Percentiles rank a stretch among this genome's conserved stretches.
Evolutionary conservation across 1,140 invertebrate species (phyloP).

Genomic region (Diachasmimorpha longicaudata): DNA sequence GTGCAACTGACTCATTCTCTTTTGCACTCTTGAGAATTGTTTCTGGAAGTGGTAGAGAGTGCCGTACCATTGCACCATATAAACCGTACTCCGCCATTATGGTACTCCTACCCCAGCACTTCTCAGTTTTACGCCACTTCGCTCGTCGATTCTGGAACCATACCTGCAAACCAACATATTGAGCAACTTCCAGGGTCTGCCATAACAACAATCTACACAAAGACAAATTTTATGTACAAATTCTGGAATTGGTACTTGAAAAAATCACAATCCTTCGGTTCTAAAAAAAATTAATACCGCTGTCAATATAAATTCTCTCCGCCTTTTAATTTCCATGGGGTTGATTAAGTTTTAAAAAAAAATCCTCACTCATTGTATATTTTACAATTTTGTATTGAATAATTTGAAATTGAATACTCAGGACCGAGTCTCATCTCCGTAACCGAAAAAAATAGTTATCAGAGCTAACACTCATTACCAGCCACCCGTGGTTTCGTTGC

Average conservation of each 20-base stretch:
- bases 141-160: constrained; percentile 99
- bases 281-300: too few relatives aligned
- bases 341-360: too few relatives aligned
- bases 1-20: constrained; percentile 93
- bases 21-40: constrained; percentile 96
- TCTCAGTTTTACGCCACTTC: constrained; percentile 99
- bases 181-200: background rate
- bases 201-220: background rate
- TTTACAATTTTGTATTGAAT: too few relatives aligned
- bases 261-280: too few relatives aligned
- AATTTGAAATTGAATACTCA: too few relatives aligned
- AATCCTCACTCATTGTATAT: too few relatives aligned
- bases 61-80: constrained; percentile 98
- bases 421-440: too few relatives aligned
- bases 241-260: too few relatives aligned
- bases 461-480: background rate
- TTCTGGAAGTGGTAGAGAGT: constrained; percentile 95
- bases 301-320: too few relatives aligned
- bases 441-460: background rate
- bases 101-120: constrained; percentile 98
- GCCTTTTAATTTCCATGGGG: too few relatives aligned
- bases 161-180: constrained; percentile 71
- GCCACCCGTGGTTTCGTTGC: constrained; percentile 50
- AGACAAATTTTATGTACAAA: too few relatives aligned
- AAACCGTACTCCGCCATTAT: constrained; percentile 99